Conservation (phyloP, 2,888 invertebrate species). For the Auanema freiburgensis region DNA sequence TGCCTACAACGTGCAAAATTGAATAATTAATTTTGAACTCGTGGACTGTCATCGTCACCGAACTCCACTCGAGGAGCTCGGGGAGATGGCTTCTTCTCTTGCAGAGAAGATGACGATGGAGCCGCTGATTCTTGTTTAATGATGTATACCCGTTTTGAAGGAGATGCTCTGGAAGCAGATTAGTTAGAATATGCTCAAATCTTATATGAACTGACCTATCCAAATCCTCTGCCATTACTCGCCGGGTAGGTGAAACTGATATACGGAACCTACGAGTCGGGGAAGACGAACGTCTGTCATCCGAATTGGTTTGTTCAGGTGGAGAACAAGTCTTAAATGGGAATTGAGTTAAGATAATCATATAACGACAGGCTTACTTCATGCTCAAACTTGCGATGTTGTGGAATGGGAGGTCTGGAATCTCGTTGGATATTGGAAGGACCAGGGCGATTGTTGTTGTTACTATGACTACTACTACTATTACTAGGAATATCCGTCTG, state of each 20-base stretch:
- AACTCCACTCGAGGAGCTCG: slow-evolving; percentile 56
- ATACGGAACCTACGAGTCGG: slow-evolving; percentile 57
- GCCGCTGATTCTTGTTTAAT: slow-evolving; percentile 22
- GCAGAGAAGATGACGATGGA: slow-evolving; percentile 8
- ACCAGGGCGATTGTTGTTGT: not conserved
- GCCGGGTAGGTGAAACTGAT: slow-evolving; percentile 59
- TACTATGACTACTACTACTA: not conserved
- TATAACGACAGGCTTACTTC: slow-evolving; percentile 3
- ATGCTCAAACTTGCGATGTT: slow-evolving; percentile 15
- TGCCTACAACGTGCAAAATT: slow-evolving; percentile 4
- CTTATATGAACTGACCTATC: slow-evolving; percentile 20
- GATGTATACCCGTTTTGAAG: slow-evolving; percentile 10
- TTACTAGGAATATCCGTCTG: not conserved
- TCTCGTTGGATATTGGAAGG: not conserved
- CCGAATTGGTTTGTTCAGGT: not conserved
- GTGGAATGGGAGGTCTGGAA: slow-evolving; percentile 18
- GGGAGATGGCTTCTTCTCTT: slow-evolving; percentile 31
- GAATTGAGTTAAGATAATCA: not conserved
- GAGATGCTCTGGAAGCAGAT: slow-evolving; percentile 8
- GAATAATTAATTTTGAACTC: slow-evolving; percentile 34
- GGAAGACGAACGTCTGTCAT: slow-evolving; percentile 15
- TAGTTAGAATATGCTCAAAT: not conserved
- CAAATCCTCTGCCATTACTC: slow-evolving; percentile 31
- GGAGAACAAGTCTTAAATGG: not conserved
- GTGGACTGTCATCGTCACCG: slow-evolving; percentile 60